Evolutionary conservation across 2,113 vertebrate species (phyloP), one percentile per base, ranked within the genome.

Genomic region (Pelecanus crispus): DNA sequence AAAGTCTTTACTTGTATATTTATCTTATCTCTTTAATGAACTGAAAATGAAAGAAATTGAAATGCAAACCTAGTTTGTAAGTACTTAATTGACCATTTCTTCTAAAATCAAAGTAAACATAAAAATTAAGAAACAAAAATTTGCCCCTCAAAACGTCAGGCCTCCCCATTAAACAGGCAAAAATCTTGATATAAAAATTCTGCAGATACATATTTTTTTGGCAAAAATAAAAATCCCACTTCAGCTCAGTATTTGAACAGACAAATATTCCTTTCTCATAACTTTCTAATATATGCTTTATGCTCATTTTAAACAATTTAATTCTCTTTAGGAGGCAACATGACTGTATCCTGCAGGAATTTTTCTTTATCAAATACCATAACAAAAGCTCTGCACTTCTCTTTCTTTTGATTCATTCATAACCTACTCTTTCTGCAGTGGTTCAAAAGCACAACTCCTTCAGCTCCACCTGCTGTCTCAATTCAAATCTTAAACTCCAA

Each of bases 401-500:
- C 58, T 71, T 86, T 42, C 90, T 93, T 92, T 89, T 89, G 81
- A 92, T 95, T 93, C 96, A 79, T 86, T 95, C 81, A 96, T 70
- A 80, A n/a, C 44, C 15, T 73, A 14, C 44, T 92, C 59, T 80
- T 88, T 73, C 74, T 90, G 87, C 58, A 92, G 80, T 55, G 74
- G 32, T 81, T 91, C 59, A 94, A 87, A 94, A 95, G 86, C 25
- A 81, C 47, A 95, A 63, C 72, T 96, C 92, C 84, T 92, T 72
- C 95, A 97, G 97, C 97, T 97, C 98, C 97, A 97, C 92, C 96
- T 98, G 96, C 98, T 96, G 97, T 95, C 92, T 94, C 55, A 95
- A 82, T 25, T 87, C 47, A 88, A 80, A 84, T 62, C 81, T 47
- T 50, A 86, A 96, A 94, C 42, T 38, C 44, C 70, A 65, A 86